Conservation (phyloP, 2,888 invertebrate genomes). For the Ichneumoninae sp. region DNA sequence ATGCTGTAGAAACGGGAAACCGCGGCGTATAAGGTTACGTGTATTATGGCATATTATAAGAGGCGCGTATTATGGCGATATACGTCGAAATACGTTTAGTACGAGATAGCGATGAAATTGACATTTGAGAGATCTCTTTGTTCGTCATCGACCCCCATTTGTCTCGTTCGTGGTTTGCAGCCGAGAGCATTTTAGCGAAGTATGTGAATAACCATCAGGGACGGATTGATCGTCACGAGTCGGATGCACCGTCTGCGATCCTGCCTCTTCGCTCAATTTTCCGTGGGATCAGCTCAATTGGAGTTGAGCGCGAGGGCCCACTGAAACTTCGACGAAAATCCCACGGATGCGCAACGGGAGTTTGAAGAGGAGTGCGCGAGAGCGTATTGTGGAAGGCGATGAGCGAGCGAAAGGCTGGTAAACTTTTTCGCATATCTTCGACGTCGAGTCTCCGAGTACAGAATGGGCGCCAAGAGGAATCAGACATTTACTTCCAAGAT, state of each 20-base stretch:
- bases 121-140: background rate
- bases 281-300: background rate
- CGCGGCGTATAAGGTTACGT: background rate
- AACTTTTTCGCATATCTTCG: slow-evolving; percentile 11
- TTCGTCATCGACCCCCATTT: background rate
- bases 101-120: background rate
- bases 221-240: background rate
- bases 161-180: background rate
- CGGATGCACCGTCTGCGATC: background rate
- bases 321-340: background rate
- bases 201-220: background rate
- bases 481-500: background rate
- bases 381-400: background rate
- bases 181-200: background rate
- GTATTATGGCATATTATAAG: background rate
- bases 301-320: background rate
- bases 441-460: background rate
- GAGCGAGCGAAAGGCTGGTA: background rate
- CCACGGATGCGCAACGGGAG: background rate
- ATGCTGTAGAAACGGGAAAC: background rate
- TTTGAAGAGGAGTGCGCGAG: background rate
- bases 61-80: background rate
- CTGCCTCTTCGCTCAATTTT: background rate
- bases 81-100: background rate
- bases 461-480: background rate